Base-by-base conservation (phyloP, 2,797 vertebrate genomes). In the Coluber constrictor region DNA sequence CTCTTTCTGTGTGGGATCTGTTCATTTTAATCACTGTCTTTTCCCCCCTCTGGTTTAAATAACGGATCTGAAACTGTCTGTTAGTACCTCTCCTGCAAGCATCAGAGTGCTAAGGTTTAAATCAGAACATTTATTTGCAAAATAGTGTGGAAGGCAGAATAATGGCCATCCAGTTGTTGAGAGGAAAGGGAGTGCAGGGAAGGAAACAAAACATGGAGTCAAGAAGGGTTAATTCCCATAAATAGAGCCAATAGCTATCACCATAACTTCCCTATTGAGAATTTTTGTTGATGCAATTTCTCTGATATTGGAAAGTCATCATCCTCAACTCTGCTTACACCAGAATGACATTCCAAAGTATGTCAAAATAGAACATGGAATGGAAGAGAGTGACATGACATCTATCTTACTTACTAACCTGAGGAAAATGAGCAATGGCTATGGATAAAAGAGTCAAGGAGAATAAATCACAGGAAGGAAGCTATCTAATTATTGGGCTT, bases 71-170 rank as follows among this genome's bases (percentile, higher is more conserved):
- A 94, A 94, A 94, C 87, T 47, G 94, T 90, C 93, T 95, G 94
- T 96, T 96, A 95, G 95, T 95, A 94, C 94, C 74, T 32, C 90
- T 96, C 93, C 95, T 88, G 94, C 95, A 94, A 96, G 95, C 91
- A 93, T 95, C 79, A 91, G 93, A 95, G 90, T 88, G 93, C 91
- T 94, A 95, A 94, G 94, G 95, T 96, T 96, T 95, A 95, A 92
- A 94, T 94, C 95, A 94, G 93, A 95, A 89, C 92, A 94, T 95
- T 94, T 92, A 96, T 94, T 97, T 94, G 86, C 88, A 94, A 94
- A 94, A 94, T 87, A 95, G 94, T 95, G 93, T 83, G 94, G 94
- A 37, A 90, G 11, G 15, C 43, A 61, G 20, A 25, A 20, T 54
- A 37, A 61, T 54, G 15, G 27, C 6, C 18, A 29, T 37, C 55